Percentiles rank a stretch among this genome's conserved stretches.
Evolutionary conservation across 2,797 vertebrate species (phyloP).

Genomic region (Hipposideros larvatus): DNA sequence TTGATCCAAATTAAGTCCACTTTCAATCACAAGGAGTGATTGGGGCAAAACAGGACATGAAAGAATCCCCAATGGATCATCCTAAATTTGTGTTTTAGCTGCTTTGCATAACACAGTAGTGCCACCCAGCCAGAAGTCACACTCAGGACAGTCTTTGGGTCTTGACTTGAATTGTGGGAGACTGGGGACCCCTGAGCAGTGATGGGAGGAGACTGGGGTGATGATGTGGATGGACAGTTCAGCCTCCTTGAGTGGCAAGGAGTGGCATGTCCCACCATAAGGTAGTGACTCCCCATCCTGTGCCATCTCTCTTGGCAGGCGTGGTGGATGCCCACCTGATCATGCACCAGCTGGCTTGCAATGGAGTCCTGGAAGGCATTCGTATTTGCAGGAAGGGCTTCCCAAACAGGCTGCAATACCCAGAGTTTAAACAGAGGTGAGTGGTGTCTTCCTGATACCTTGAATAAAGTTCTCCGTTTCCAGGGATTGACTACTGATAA

Average conservation of each 20-base stretch:
- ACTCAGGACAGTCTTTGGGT: background rate
- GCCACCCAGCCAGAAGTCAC: background rate
- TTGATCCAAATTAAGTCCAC: background rate
- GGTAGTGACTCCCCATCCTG: background rate
- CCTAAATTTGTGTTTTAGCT: background rate
- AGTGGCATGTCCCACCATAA: background rate
- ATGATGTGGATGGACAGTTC: background rate
- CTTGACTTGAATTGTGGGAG: background rate
- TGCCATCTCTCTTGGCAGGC: slow-evolving; percentile 78
- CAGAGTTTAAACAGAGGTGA: slow-evolving; percentile 91
- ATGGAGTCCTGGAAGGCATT: slow-evolving; percentile 89
- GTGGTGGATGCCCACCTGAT: slow-evolving; percentile 88
- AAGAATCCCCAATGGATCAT: background rate
- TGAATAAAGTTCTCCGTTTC: background rate
- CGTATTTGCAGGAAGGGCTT: slow-evolving; percentile 91
- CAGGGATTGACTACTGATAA: background rate
- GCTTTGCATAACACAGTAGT: background rate
- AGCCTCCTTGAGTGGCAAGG: background rate
- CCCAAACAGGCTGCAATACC: slow-evolving; percentile 89
- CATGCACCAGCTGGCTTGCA: slow-evolving; percentile 90
- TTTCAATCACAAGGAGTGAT: background rate
- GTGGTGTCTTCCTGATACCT: background rate
- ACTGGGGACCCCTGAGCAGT: background rate
- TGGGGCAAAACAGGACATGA: background rate
- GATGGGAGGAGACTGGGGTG: background rate